Base-by-base conservation (phyloP, 2,888 invertebrate genomes). In the Siphlonurus alternatus region DNA sequence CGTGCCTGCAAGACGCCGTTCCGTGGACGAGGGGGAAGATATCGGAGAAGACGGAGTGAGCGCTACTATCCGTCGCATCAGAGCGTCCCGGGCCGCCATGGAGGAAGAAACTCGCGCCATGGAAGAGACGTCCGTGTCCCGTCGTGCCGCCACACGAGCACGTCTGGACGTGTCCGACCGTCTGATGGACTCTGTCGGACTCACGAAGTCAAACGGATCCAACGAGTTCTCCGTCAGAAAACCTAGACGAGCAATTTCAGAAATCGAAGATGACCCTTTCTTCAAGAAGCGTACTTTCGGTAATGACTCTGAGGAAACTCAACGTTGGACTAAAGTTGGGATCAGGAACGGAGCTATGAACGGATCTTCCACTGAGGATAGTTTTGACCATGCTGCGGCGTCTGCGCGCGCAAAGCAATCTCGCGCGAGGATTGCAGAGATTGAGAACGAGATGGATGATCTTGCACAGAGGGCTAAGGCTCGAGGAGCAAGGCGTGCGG, bases 361-460 rank as follows among this genome's bases (percentile, higher is more conserved):
- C 15, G 38, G 38, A 5, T 10, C 5, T 38, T 38, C 38, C 15
- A 15, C 5, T 10, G 38, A 38, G 15, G 38, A 38, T 38, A 38
- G 51, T 1, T 38, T 60, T 25, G 64, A 78, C 1, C 78, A 78
- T 66, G 80, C 77, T 66, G 82, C 82, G 0, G 87, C 88, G 0
- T 80, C 80, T 22, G 77, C 80, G 60, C 75, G 89, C 61, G 88
- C 87, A 0, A 82, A 81, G 69, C 82, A 80, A 25, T 80, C 84
- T 1, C 80, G 85, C 67, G 86, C 86, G 10, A 81, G 88, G 61
- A 76, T 89, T 20, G 80, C 80, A 53, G 88, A 88, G 70, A 76
- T 89, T 59, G 88, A 89, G 71, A 83, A 83, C 62, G 89, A 89
- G 74, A 87, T 88, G 85, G 81, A 83, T 56, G 85, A 84, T 69